A percentile compares a stretch with the other conserved stretches of the same genome.
phyloP scores from a whole-genome alignment of 1,140 invertebrate species.

The Caenorhabditis briggsae region DNA sequence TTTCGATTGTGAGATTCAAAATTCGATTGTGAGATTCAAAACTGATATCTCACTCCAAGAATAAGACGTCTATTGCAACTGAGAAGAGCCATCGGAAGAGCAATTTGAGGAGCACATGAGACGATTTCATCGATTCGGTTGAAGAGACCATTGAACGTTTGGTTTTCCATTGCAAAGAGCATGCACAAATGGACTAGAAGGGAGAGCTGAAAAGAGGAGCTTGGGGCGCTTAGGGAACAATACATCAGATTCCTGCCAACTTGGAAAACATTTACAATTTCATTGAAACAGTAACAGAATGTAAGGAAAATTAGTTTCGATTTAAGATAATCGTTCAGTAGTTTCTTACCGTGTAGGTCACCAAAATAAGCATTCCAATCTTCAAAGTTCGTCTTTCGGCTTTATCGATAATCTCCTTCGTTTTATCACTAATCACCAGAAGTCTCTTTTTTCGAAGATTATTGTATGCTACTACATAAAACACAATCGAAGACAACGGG shows the following conservation, averaged over 20 bases:
- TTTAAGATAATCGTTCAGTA: neutral
- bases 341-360: conserved; percentile 25
- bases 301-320: neutral
- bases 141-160: neutral
- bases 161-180: neutral
- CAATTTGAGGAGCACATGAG: conserved; percentile 37
- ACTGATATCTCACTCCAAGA: neutral
- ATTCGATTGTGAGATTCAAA: too few species aligned
- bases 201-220: neutral
- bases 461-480: conserved; percentile 48
- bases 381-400: conserved; percentile 24
- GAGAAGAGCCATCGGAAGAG: conserved; percentile 41
- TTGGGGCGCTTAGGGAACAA: too few species aligned
- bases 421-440: conserved; percentile 26
- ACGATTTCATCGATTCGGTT: conserved; percentile 48
- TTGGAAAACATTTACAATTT: too few species aligned
- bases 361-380: conserved; percentile 40
- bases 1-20: neutral
- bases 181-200: conserved; percentile 8
- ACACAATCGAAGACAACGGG: conserved; percentile 32
- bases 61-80: conserved; percentile 18
- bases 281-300: too few species aligned
- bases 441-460: conserved; percentile 28
- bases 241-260: too few species aligned
- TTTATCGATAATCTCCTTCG: conserved; percentile 15